Evolutionary conservation across 2,888 invertebrate species (phyloP).

Genomic region (Dynastes maya): DNA sequence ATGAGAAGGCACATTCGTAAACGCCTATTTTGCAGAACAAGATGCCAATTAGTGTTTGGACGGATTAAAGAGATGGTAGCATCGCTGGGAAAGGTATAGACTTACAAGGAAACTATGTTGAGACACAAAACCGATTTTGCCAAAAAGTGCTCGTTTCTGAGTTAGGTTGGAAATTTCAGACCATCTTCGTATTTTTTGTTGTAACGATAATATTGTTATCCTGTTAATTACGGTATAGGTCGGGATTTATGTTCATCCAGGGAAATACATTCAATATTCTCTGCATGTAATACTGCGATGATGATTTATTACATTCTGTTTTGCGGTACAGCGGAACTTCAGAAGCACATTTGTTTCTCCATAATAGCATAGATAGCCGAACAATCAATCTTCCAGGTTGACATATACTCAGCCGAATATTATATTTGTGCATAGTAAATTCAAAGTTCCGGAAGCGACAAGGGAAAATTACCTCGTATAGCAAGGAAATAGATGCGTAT

Average conservation of each 20-base stretch:
- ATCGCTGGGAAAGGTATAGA: too few species aligned
- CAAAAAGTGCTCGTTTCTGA: too few species aligned
- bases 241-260: conserved; percentile 16
- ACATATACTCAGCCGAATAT: conserved; percentile 38
- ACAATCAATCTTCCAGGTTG: conserved; percentile 39
- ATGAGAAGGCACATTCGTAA: too few species aligned
- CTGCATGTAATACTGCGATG: conserved; percentile 2
- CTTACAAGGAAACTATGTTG: too few species aligned
- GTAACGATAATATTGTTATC: neutral
- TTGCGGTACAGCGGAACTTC: conserved; percentile 40
- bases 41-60: too few species aligned
- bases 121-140: too few species aligned
- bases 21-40: too few species aligned
- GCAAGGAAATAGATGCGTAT: conserved; percentile 10
- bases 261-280: conserved; percentile 40
- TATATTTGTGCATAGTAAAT: conserved; percentile 34
- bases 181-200: neutral
- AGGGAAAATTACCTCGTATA: neutral
- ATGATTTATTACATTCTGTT: conserved; percentile 40
- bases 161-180: too few species aligned
- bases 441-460: conserved; percentile 25
- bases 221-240: conserved; percentile 5
- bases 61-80: too few species aligned
- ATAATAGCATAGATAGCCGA: conserved; percentile 35
- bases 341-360: conserved; percentile 43